Evolutionary conservation across 2,888 invertebrate species (phyloP).

Genomic region (Philereme vetulata): DNA sequence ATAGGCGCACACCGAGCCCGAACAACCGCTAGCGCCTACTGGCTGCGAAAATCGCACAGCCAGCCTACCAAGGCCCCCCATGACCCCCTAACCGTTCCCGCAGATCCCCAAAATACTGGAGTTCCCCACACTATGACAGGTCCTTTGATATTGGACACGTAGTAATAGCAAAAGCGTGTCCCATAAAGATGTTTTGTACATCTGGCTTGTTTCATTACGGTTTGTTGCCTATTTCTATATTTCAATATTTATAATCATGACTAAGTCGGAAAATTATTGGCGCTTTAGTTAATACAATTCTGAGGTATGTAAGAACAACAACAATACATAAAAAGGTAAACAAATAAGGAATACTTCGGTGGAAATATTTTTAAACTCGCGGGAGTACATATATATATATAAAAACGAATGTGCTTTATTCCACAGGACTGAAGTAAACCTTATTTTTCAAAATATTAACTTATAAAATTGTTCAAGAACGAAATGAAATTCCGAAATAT

Average conservation of each 20-base stretch:
- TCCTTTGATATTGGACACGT: constrained; percentile 60
- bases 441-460: no score
- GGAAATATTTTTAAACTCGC: no score
- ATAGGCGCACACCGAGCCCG: constrained; percentile 51
- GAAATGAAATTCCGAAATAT: no score
- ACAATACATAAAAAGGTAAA: constrained; percentile 1
- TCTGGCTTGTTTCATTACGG: constrained; percentile 76
- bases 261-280: constrained; percentile 44
- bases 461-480: no score
- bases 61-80: constrained; percentile 46
- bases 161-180: constrained; percentile 75
- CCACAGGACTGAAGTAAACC: no score
- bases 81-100: constrained; percentile 42
- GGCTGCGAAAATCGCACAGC: constrained; percentile 49
- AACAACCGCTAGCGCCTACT: constrained; percentile 56
- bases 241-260: constrained; percentile 51
- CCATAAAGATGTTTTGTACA: constrained; percentile 77
- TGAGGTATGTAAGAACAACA: constrained; percentile 25
- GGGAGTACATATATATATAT: no score
- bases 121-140: constrained; percentile 50
- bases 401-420: no score
- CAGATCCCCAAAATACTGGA: constrained; percentile 48
- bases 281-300: constrained; percentile 33
- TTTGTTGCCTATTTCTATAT: constrained; percentile 50
- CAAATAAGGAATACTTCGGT: neutral